A percentile compares a stretch with the other conserved stretches of the same genome.
Conservation (phyloP, 2,797 vertebrate genomes). For the Neosalanx taihuensis region DNA sequence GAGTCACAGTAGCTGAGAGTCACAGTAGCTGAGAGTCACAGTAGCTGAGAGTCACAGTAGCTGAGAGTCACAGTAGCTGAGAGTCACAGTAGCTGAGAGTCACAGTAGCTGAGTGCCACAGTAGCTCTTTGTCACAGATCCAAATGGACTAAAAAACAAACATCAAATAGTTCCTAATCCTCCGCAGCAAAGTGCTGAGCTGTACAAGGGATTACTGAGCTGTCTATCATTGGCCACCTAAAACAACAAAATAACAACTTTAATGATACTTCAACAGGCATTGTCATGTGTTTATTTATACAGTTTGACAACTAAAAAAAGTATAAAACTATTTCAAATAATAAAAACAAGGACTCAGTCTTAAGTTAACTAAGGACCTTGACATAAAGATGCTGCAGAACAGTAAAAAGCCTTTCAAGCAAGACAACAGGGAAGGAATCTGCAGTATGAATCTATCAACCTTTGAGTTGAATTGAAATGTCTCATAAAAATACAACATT, state of each 20-base stretch:
- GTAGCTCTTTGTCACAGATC: constrained; percentile 37
- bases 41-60: too few relatives aligned
- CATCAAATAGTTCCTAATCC: constrained; percentile 49
- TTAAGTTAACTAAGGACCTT: neutral
- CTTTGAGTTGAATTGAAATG: constrained; percentile 24
- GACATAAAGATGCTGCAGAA: neutral
- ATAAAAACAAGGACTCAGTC: neutral
- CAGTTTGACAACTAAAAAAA: neutral
- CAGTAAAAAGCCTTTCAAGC: neutral
- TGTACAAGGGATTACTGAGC: constrained; percentile 10
- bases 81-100: too few relatives aligned
- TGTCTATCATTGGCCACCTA: constrained; percentile 17
- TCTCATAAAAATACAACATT: constrained; percentile 8
- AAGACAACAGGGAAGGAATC: neutral
- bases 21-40: too few relatives aligned
- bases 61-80: too few relatives aligned
- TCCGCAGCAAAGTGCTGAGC: constrained; percentile 34
- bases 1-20: too few relatives aligned
- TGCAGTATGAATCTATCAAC: neutral
- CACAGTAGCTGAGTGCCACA: constrained; percentile 34
- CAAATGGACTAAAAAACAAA: constrained; percentile 54
- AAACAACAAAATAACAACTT: constrained; percentile 6
- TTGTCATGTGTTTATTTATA: neutral
- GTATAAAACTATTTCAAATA: neutral
- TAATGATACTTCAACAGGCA: constrained; percentile 30